Percentiles rank a stretch among this genome's conserved stretches.
Evolutionary conservation across 2,797 vertebrate genomes (phyloP).

Genomic region (Lithobates sylvaticus): DNA sequence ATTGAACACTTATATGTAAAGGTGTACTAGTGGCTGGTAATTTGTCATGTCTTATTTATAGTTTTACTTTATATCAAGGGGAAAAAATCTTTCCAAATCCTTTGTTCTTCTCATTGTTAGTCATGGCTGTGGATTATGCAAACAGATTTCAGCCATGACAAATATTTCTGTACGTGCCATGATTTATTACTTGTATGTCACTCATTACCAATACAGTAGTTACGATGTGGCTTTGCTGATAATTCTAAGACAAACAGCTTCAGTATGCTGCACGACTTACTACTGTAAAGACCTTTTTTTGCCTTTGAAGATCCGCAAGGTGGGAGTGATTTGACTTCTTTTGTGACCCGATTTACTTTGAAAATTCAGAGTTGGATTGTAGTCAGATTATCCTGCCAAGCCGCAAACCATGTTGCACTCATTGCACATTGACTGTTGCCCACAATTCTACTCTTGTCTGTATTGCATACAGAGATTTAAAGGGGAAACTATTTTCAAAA

Average conservation of each 20-base stretch:
- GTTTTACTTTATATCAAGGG: neutral
- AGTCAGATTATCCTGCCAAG: slow-evolving; percentile 23
- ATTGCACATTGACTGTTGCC: neutral
- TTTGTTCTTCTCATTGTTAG: slow-evolving; percentile 4
- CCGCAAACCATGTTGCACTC: neutral
- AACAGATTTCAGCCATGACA: slow-evolving; percentile 32
- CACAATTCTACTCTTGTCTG: too few relatives aligned
- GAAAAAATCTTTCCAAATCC: neutral
- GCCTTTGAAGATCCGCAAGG: neutral
- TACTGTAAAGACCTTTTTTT: slow-evolving; percentile 1
- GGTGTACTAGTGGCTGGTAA: neutral
- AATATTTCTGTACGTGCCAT: slow-evolving; percentile 19
- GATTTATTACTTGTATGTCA: slow-evolving; percentile 32
- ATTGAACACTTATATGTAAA: neutral
- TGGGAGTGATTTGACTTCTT: neutral
- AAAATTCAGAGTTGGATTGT: neutral
- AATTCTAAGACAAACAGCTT: slow-evolving; percentile 41
- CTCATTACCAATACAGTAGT: slow-evolving; percentile 28
- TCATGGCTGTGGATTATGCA: slow-evolving; percentile 12
- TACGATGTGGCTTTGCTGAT: slow-evolving; percentile 41
- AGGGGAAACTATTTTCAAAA: too few relatives aligned
- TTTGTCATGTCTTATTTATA: neutral
- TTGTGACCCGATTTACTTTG: slow-evolving; percentile 5
- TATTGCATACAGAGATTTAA: too few relatives aligned
- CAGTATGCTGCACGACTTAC: slow-evolving; percentile 8